Conservation (phyloP, 30 jellyfish, hydroid and myxozoan genomes). For the Aurelia sp. region DNA sequence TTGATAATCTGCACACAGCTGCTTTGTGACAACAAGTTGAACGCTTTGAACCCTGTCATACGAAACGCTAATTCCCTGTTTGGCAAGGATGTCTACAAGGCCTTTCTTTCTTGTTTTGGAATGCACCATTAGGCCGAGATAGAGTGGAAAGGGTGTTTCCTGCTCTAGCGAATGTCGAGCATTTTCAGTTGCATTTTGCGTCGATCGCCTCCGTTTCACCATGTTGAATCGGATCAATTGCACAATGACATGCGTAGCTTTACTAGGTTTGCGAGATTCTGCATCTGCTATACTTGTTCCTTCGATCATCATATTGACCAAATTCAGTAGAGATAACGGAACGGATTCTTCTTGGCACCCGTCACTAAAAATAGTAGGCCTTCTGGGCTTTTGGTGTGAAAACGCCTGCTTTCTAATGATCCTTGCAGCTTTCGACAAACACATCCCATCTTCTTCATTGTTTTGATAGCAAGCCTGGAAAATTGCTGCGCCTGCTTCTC, state of each 20-base stretch:
- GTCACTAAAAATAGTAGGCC: too few relatives aligned
- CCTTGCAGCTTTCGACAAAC: slow-evolving; percentile 25
- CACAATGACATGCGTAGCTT: slow-evolving; percentile 4
- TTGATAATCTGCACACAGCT: slow-evolving; percentile 20
- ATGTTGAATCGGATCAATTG: slow-evolving; percentile 19
- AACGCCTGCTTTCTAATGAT: slow-evolving; percentile 16
- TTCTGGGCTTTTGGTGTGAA: too few relatives aligned
- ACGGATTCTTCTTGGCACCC: background rate
- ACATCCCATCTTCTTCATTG: slow-evolving; percentile 24
- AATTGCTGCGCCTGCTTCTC: slow-evolving; percentile 19
- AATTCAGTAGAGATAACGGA: background rate
- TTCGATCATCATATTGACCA: background rate
- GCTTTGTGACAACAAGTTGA: slow-evolving; percentile 21
- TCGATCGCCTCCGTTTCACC: slow-evolving; percentile 36
- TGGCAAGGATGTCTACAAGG: slow-evolving; percentile 11
- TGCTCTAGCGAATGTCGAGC: slow-evolving; percentile 7
- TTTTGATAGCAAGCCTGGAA: slow-evolving; percentile 1
- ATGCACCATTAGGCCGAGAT: slow-evolving; percentile 42
- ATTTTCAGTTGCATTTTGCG: slow-evolving; percentile 8
- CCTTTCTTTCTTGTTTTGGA: slow-evolving; percentile 51
- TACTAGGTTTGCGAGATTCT: background rate
- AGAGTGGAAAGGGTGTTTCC: slow-evolving; percentile 61
- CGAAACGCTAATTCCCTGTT: slow-evolving; percentile 38
- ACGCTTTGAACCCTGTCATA: slow-evolving; percentile 46
- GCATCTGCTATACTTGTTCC: slow-evolving; percentile 23